A percentile compares a stretch with the other conserved stretches of the same genome.
These are phyloP conservation scores for Passer domesticus DNA, from an alignment of 2,113 vertebrate genomes.

Conservation along the genomic window DNA sequence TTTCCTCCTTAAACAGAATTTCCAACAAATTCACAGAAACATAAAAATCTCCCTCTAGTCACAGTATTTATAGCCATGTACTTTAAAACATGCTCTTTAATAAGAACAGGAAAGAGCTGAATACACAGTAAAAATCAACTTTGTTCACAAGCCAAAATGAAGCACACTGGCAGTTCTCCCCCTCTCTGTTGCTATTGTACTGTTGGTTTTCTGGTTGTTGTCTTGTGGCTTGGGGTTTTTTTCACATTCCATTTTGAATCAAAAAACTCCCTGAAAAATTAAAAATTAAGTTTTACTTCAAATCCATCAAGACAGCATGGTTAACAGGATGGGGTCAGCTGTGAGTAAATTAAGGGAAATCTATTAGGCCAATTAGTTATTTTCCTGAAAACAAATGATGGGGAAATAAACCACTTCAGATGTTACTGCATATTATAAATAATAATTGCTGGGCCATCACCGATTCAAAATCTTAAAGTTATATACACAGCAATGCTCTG, in stretches of 20 bases:
- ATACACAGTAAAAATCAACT: constrained; percentile 59
- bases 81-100: not conserved
- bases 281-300: not conserved
- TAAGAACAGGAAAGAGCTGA: constrained; percentile 62
- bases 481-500: not conserved
- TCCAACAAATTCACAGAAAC: constrained; percentile 50
- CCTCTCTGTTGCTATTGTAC: not conserved
- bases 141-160: constrained; percentile 66
- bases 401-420: not conserved
- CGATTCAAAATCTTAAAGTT: not conserved
- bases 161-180: not conserved
- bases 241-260: not conserved
- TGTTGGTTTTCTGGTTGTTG: not conserved
- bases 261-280: not conserved
- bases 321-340: not conserved
- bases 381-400: not conserved
- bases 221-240: not conserved
- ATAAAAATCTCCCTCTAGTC: constrained; percentile 36
- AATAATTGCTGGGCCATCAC: not conserved
- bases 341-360: not conserved
- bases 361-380: not conserved
- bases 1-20: constrained; percentile 27
- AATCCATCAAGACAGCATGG: not conserved
- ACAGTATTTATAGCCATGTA: constrained; percentile 25
- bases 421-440: not conserved